A percentile compares a stretch with the other conserved stretches of the same genome.
Conservation (phyloP, 2,797 vertebrate species). For the Pteropus rufus region DNA sequence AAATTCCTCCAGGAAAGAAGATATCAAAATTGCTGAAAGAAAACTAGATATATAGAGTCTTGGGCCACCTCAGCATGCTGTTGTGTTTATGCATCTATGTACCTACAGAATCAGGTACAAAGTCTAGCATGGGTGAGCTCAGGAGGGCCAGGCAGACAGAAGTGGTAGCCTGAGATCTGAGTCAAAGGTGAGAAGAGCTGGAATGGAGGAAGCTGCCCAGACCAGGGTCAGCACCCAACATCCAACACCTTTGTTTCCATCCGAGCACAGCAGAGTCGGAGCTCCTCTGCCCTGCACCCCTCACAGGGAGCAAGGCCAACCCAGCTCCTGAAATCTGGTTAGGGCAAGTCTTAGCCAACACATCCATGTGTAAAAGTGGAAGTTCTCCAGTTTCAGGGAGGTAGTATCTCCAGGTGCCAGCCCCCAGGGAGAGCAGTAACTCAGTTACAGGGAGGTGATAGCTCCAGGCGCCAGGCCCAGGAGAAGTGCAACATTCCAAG, state of each 20-base stretch:
- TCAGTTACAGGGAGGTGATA: no score
- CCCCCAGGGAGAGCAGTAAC: no score
- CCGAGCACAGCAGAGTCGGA: not conserved
- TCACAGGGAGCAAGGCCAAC: not conserved
- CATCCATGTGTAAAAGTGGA: not conserved
- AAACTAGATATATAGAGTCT: not conserved
- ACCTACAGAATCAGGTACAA: not conserved
- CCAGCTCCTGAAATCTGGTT: not conserved
- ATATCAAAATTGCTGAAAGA: conserved; percentile 5
- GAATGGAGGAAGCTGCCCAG: not conserved
- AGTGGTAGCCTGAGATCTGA: not conserved
- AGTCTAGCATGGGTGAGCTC: not conserved
- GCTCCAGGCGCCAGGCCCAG: no score
- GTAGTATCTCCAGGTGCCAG: no score
- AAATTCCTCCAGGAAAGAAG: conserved; percentile 28
- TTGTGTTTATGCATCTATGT: not conserved
- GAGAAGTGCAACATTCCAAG: no score
- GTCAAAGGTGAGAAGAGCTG: not conserved
- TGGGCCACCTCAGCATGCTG: not conserved
- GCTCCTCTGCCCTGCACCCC: not conserved
- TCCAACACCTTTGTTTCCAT: not conserved
- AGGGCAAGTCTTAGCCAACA: not conserved
- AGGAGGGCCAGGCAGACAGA: not conserved
- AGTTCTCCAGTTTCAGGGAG: no score
- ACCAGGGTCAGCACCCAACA: not conserved